A percentile compares a stretch with the other conserved stretches of the same genome.
Evolutionary conservation across 2,888 invertebrate genomes (phyloP).

Genomic region (Calliopum simillimum): DNA sequence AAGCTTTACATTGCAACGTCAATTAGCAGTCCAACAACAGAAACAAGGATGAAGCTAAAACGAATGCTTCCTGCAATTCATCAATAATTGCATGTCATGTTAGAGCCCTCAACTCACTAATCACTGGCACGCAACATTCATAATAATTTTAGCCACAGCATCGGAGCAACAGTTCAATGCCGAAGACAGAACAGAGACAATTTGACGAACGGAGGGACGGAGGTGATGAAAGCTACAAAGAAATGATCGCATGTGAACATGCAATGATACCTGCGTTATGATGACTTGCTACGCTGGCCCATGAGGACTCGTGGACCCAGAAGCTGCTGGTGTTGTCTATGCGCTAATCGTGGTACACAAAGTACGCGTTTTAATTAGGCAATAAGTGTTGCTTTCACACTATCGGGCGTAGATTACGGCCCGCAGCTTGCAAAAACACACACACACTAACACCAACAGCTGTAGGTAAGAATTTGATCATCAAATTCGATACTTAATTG

Average conservation of each 20-base stretch:
- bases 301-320: conserved; percentile 26
- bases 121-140: conserved; percentile 40
- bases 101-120: conserved; percentile 32
- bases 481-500: too few species aligned
- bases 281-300: conserved; percentile 39
- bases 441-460: conserved; percentile 20
- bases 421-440: neutral
- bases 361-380: conserved; percentile 53
- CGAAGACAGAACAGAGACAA: neutral
- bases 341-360: neutral
- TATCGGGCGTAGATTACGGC: conserved; percentile 33
- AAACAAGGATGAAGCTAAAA: conserved; percentile 7
- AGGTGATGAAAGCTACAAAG: conserved; percentile 33
- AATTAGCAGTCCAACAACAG: conserved; percentile 15
- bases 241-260: conserved; percentile 40
- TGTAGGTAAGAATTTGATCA: conserved; percentile 23
- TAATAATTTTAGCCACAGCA: too few species aligned
- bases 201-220: neutral
- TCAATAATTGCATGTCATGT: conserved; percentile 39
- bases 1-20: neutral
- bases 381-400: conserved; percentile 60
- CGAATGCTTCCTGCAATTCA: conserved; percentile 33
- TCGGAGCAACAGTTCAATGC: neutral
- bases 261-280: conserved; percentile 31
- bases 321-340: too few species aligned